These are phyloP conservation scores for Parelbella ahira DNA, from an alignment of 2,888 invertebrate species.

Conservation along the genomic window DNA sequence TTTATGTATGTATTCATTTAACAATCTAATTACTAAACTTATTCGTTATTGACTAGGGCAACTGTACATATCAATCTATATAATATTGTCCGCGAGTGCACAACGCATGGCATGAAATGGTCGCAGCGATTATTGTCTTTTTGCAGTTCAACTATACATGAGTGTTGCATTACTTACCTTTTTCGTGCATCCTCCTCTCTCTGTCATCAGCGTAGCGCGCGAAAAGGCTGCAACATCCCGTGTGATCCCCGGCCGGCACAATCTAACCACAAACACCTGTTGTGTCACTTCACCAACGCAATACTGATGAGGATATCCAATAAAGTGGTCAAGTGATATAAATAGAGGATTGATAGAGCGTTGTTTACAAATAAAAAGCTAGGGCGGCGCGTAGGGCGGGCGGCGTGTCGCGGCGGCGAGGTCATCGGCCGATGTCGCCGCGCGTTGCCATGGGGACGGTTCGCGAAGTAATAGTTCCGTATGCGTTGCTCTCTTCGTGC, in stretches of 20 bases:
- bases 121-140: background rate
- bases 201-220: slow-evolving; percentile 12
- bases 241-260: background rate
- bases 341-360: slow-evolving; percentile 31
- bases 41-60: too few species aligned
- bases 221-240: slow-evolving; percentile 9
- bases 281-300: slow-evolving; percentile 20
- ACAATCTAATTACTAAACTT: too few species aligned
- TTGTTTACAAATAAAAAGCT: slow-evolving; percentile 43
- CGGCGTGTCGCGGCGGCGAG: slow-evolving; percentile 35
- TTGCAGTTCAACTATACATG: slow-evolving; percentile 9
- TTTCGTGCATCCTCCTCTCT: slow-evolving; percentile 6
- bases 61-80: too few species aligned
- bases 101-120: background rate
- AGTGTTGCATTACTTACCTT: slow-evolving; percentile 14
- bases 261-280: slow-evolving; percentile 18
- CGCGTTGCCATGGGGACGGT: slow-evolving; percentile 31
- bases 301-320: slow-evolving; percentile 10
- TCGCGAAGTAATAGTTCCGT: slow-evolving; percentile 14
- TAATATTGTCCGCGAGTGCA: background rate
- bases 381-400: slow-evolving; percentile 44
- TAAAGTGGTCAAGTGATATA: slow-evolving; percentile 27
- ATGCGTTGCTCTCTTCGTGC: slow-evolving; percentile 22
- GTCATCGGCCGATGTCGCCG: slow-evolving; percentile 30
- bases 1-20: too few species aligned